Conservation (phyloP, 2,797 vertebrate species). For the Cryptoblepharus egeriae region DNA sequence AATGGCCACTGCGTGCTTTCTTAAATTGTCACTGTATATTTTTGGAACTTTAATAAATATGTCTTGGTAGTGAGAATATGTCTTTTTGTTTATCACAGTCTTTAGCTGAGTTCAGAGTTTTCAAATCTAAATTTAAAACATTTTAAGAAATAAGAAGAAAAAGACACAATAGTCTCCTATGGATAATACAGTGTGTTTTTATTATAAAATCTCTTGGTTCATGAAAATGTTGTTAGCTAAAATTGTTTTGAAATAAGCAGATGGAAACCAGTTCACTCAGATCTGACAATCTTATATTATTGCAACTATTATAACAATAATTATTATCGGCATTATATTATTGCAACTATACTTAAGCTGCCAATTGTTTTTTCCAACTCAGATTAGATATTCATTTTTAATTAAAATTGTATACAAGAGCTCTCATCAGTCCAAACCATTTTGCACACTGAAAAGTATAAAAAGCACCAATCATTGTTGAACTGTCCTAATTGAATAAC, state of each 20-base stretch:
- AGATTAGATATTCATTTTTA: no score
- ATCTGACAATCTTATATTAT: not conserved
- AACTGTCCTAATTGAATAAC: no score
- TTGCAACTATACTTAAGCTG: no score
- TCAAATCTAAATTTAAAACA: not conserved
- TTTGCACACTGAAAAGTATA: no score
- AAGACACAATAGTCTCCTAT: not conserved
- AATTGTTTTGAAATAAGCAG: not conserved
- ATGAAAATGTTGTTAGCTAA: not conserved
- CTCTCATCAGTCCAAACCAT: no score
- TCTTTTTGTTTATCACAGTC: not conserved
- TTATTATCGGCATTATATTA: no score
- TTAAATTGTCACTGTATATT: conserved; percentile 17
- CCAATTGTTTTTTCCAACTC: no score
- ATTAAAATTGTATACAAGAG: no score
- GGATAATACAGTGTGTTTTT: not conserved
- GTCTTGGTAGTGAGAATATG: not conserved
- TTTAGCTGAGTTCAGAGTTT: no score
- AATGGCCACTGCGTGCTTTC: conserved; percentile 2
- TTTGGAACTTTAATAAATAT: conserved; percentile 26
- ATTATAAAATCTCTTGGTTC: not conserved
- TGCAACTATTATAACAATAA: no score
- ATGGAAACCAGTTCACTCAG: not conserved
- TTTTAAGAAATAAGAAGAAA: not conserved
- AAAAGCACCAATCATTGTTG: no score